These are phyloP conservation scores for Orthonychiurus folsomi DNA, from an alignment of 2,888 invertebrate species.

Conservation along the genomic window DNA sequence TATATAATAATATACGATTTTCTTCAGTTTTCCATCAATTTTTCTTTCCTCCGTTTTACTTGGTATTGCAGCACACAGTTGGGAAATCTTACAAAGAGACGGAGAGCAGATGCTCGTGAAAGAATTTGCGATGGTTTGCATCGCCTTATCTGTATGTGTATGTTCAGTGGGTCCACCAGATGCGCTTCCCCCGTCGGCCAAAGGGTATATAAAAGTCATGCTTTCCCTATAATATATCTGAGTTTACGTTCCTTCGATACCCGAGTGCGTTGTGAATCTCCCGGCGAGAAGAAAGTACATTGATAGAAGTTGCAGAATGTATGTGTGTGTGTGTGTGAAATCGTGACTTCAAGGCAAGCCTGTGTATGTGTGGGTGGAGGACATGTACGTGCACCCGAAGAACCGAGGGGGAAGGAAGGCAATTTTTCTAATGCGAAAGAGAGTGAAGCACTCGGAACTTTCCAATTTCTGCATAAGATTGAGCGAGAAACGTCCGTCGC, in stretches of 20 bases:
- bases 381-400: constrained; percentile 1
- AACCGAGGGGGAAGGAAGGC: constrained; percentile 16
- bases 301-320: no score
- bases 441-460: constrained; percentile 33
- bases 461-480: constrained; percentile 40
- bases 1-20: no score
- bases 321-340: no score
- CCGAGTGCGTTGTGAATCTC: no score
- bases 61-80: no score
- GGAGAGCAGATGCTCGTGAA: background rate
- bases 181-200: background rate
- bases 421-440: constrained; percentile 38
- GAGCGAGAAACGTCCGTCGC: constrained; percentile 38
- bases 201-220: constrained; percentile 5
- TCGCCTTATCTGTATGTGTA: background rate
- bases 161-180: background rate
- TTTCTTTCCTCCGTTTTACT: background rate
- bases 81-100: background rate
- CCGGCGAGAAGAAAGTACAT: no score
- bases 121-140: background rate
- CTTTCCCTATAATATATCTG: no score
- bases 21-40: background rate
- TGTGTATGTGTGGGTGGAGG: no score
- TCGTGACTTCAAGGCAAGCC: no score
- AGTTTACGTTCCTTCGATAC: no score